phyloP scores from a whole-genome alignment of 1,140 invertebrate genomes.

The Telenomus remus region DNA sequence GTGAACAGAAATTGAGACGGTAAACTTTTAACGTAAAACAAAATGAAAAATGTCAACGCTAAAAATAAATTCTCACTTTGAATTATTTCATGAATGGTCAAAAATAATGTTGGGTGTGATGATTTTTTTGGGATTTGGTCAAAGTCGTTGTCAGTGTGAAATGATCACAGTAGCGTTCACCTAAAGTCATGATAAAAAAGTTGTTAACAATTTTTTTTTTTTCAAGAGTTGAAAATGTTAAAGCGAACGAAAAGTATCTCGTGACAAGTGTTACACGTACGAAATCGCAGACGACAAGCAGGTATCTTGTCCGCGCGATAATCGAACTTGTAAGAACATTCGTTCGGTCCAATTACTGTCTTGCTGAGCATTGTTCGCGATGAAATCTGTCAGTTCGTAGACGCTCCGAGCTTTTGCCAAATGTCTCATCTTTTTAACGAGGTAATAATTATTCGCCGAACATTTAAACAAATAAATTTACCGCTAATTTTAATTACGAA shows the following conservation, averaged over 20 bases:
- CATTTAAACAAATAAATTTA: too few relatives aligned
- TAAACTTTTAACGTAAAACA: too few relatives aligned
- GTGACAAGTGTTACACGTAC: constrained; percentile 24
- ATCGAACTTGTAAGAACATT: constrained; percentile 56
- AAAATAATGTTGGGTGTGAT: not conserved
- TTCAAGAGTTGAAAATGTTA: not conserved
- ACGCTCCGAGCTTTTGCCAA: constrained; percentile 44
- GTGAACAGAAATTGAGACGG: too few relatives aligned
- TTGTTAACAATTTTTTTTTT: too few relatives aligned
- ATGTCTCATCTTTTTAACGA: constrained; percentile 34
- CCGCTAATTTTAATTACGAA: too few relatives aligned
- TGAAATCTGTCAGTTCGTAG: constrained; percentile 60
- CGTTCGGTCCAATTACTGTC: constrained; percentile 64
- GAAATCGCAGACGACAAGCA: not conserved
- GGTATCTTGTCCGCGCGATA: constrained; percentile 58
- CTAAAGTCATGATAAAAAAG: constrained; percentile 19
- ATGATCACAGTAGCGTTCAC: constrained; percentile 21
- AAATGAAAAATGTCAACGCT: too few relatives aligned
- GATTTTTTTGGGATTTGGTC: constrained; percentile 25
- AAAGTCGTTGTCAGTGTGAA: constrained; percentile 37
- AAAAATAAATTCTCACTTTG: too few relatives aligned
- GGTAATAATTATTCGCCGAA: not conserved
- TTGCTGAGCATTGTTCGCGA: constrained; percentile 50
- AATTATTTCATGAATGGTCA: too few relatives aligned
- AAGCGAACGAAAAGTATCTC: constrained; percentile 40